Evolutionary conservation across 2,888 invertebrate species (phyloP), one percentile per base, ranked within the genome.

Genomic region (Drosophila melanosoma): DNA sequence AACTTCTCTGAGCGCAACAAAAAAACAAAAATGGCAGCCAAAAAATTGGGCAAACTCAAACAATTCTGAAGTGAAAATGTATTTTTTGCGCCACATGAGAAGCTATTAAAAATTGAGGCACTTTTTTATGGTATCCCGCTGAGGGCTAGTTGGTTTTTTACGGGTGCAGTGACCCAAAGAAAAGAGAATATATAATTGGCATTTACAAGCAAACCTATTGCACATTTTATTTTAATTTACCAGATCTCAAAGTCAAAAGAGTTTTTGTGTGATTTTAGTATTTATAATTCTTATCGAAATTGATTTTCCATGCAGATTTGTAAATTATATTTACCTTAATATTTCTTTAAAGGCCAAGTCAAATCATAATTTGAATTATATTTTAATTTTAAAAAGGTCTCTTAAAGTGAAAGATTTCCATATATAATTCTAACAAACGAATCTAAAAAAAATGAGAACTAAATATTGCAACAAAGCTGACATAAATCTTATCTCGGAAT

Each of bases 51-150:
- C 68, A 63, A 57, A 59, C 63, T 57, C 32, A 57, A 74, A 69
- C 62, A 68, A 60, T 57, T 51, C 63, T 51, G 23, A 32, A 63
- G 59, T 35, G 32, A 69, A 57, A 73, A 62, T 63, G 62, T 54
- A 40, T 74, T 63, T 48, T 48, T 42, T 38, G 15, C 42, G n/a
- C 68, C 40, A 35, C 58, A 68, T 68, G 32, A 56, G 62, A 54
- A 58, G 61, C 72, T 67, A 67, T 67, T 59, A 74, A 58, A 72
- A 57, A 53, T 64, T 48, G 59, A 45, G 59, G 23, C 52, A 26
- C n/a, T 40, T 11, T 36, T 62, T 53, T 35, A n/a, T 58, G 62
- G 48, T 69, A n/a, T 29, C 2, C 62, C 29, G 20, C 29, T 36
- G 4, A 10, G 36, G 23, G 32, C 20, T 26, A 2, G 1, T 3